Conservation (phyloP, 2,888 invertebrate genomes). For the Drosophila lutescens region DNA sequence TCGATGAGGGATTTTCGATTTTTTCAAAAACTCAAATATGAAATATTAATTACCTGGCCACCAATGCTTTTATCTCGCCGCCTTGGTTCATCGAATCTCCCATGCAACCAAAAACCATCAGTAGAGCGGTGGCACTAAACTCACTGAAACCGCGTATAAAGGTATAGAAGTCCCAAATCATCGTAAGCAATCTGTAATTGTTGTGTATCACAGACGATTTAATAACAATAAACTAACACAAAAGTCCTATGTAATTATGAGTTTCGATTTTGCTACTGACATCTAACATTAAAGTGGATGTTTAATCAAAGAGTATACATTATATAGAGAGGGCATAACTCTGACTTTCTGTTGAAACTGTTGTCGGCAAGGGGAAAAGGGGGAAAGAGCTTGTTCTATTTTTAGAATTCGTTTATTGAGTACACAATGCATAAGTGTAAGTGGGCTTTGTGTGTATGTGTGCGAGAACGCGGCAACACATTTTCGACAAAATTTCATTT, state of each 20-base stretch:
- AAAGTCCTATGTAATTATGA: neutral
- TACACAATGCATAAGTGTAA: too few species aligned
- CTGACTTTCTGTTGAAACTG: too few species aligned
- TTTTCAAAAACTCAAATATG: too few species aligned
- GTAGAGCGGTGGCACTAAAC: slow-evolving; percentile 44
- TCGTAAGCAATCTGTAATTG: neutral
- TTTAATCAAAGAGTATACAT: too few species aligned
- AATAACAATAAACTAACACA: neutral
- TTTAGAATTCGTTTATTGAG: too few species aligned
- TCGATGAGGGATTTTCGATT: neutral
- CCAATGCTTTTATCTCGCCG: slow-evolving; percentile 5
- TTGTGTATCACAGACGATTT: slow-evolving; percentile 9
- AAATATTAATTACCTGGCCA: slow-evolving; percentile 14
- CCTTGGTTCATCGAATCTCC: slow-evolving; percentile 15
- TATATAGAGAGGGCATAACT: too few species aligned
- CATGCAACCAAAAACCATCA: slow-evolving; percentile 58
- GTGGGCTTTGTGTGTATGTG: too few species aligned
- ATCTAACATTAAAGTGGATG: neutral
- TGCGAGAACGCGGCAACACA: too few species aligned
- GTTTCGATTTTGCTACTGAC: neutral
- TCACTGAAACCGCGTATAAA: slow-evolving; percentile 55
- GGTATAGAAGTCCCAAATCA: slow-evolving; percentile 20
- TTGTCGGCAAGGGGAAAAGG: too few species aligned
- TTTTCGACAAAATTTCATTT: too few species aligned
- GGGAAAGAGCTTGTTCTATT: too few species aligned